These are phyloP conservation scores for Drosophila lacertosa DNA, from an alignment of 1,140 invertebrate species.

Conservation along the genomic window DNA sequence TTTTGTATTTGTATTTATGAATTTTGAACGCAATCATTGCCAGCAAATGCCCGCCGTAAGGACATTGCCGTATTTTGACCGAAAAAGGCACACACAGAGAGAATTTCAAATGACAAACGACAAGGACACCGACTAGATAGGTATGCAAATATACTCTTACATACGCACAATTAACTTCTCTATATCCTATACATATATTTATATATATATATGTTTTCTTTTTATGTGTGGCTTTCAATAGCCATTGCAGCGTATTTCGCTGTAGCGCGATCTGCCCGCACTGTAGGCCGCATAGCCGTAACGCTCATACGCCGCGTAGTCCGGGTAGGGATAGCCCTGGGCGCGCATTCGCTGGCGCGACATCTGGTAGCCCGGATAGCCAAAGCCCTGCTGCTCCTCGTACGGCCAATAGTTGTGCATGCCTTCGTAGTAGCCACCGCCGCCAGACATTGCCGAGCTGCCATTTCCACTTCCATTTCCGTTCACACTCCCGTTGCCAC, in stretches of 20 bases:
- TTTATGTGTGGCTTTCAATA: slow-evolving; percentile 43
- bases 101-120: slow-evolving; percentile 75
- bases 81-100: slow-evolving; percentile 81
- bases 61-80: slow-evolving; percentile 74
- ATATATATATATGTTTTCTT: neutral
- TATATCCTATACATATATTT: slow-evolving; percentile 12
- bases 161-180: slow-evolving; percentile 5
- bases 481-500: slow-evolving; percentile 10
- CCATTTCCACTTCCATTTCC: slow-evolving; percentile 17
- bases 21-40: slow-evolving; percentile 69
- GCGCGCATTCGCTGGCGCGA: slow-evolving; percentile 52
- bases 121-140: slow-evolving; percentile 56
- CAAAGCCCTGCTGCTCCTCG: slow-evolving; percentile 40
- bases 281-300: slow-evolving; percentile 63
- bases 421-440: slow-evolving; percentile 44
- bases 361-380: slow-evolving; percentile 34
- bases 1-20: slow-evolving; percentile 35
- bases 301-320: slow-evolving; percentile 79
- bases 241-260: slow-evolving; percentile 74
- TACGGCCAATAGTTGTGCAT: slow-evolving; percentile 57
- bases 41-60: slow-evolving; percentile 51
- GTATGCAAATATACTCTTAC: neutral
- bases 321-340: slow-evolving; percentile 53
- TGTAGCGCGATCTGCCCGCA: slow-evolving; percentile 55
- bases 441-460: neutral